A percentile compares a stretch with the other conserved stretches of the same genome.
phyloP scores from a whole-genome alignment of 1,140 invertebrate species.

The Nasonia vitripennis region DNA sequence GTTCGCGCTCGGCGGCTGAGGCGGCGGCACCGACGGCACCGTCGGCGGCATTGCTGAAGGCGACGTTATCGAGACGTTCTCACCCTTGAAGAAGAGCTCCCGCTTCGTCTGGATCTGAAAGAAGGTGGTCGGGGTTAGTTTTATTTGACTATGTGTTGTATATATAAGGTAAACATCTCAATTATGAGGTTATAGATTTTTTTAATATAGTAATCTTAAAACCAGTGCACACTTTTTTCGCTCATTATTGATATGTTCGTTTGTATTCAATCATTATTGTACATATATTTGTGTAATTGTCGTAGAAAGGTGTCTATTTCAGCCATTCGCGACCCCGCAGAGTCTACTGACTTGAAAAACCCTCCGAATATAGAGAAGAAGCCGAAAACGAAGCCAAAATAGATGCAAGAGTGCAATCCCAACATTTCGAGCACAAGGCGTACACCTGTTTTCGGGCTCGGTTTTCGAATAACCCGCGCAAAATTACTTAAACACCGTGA shows the following conservation, averaged over 20 bases:
- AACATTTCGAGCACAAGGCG: not conserved
- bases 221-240: too few species aligned
- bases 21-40: slow-evolving; percentile 72
- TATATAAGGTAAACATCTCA: too few species aligned
- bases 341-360: too few species aligned
- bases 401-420: not conserved
- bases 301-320: too few species aligned
- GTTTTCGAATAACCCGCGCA: not conserved
- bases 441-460: not conserved
- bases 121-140: not conserved
- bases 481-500: not conserved
- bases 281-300: too few species aligned
- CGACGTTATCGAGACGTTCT: slow-evolving; percentile 71
- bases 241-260: too few species aligned
- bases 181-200: too few species aligned
- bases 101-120: slow-evolving; percentile 86
- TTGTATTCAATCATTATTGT: too few species aligned
- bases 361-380: not conserved
- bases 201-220: too few species aligned
- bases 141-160: too few species aligned
- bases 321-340: too few species aligned
- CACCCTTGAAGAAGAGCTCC: slow-evolving; percentile 84
- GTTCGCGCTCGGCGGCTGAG: slow-evolving; percentile 60
- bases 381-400: not conserved
- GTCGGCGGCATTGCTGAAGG: slow-evolving; percentile 71